phyloP scores from a whole-genome alignment of 2,113 vertebrate genomes.

The Phylloscopus whistleri region DNA sequence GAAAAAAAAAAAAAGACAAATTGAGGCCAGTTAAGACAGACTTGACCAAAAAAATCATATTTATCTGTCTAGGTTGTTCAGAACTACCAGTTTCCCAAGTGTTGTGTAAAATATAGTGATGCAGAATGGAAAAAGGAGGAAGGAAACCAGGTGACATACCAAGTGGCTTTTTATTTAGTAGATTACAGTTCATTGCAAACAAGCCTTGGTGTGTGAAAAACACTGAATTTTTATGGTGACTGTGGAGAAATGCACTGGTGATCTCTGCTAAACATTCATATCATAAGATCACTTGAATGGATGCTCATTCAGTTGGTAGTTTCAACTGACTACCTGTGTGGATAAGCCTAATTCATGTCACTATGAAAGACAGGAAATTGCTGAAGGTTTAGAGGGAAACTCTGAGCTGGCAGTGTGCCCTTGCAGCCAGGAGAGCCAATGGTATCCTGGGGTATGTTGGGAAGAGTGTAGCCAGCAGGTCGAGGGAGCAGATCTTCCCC shows the following conservation, averaged over 20 bases:
- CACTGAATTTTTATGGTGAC: background rate
- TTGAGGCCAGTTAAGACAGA: background rate
- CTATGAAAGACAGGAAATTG: background rate
- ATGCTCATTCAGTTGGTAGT: background rate
- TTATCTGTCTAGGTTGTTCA: background rate
- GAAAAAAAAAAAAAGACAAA: background rate
- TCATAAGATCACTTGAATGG: background rate
- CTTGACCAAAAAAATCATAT: background rate
- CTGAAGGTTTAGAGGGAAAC: background rate
- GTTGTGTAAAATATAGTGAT: background rate
- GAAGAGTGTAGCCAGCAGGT: background rate
- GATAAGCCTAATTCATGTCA: background rate
- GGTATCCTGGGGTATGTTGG: background rate
- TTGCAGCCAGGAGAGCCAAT: background rate
- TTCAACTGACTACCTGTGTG: background rate
- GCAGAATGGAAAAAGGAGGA: background rate
- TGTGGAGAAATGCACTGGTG: background rate
- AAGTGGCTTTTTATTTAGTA: background rate
- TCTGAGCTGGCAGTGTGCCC: background rate
- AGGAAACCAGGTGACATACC: background rate
- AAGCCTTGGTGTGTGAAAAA: background rate
- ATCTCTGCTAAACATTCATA: background rate
- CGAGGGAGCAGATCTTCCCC: accelerated
- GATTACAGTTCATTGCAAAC: background rate
- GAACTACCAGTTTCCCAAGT: background rate